A percentile compares a stretch with the other conserved stretches of the same genome.
Evolutionary conservation across 2,113 vertebrate genomes (phyloP).

Genomic region (Mustela lutreola): DNA sequence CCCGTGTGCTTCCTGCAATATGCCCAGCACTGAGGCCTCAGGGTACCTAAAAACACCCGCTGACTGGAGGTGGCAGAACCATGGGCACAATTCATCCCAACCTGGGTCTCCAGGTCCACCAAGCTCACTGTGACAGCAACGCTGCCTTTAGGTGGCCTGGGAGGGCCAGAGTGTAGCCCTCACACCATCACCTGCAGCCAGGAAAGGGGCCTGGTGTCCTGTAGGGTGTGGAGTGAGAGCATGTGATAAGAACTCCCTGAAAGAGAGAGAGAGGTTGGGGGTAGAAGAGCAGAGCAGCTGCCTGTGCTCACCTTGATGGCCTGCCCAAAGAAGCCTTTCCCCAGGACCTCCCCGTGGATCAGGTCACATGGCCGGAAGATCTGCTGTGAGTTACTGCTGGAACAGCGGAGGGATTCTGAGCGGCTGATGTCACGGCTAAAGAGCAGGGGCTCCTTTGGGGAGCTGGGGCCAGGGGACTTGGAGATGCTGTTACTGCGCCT

Average conservation of each 20-base stretch:
- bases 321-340: conserved; percentile 98
- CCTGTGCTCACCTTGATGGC: conserved; percentile 94
- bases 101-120: not conserved
- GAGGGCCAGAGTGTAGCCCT: not conserved
- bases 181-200: not conserved
- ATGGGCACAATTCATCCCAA: not conserved
- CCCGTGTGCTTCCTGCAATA: not conserved
- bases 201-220: not conserved
- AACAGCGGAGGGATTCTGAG: conserved; percentile 95
- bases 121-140: not conserved
- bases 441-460: conserved; percentile 91
- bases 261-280: not conserved
- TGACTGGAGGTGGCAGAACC: not conserved
- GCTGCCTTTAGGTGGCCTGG: not conserved
- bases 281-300: not conserved
- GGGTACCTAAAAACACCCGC: not conserved
- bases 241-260: not conserved
- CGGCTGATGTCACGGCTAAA: conserved; percentile 94
- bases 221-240: not conserved
- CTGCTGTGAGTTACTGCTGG: conserved; percentile 95
- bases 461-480: conserved; percentile 94
- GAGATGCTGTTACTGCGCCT: conserved; percentile 98
- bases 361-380: conserved; percentile 98
- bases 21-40: not conserved
- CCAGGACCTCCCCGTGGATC: conserved; percentile 95